Percentiles rank a stretch among this genome's conserved stretches.
These are phyloP conservation scores for Neoitamus cyanurus DNA, from an alignment of 2,888 invertebrate genomes.

Conservation along the genomic window DNA sequence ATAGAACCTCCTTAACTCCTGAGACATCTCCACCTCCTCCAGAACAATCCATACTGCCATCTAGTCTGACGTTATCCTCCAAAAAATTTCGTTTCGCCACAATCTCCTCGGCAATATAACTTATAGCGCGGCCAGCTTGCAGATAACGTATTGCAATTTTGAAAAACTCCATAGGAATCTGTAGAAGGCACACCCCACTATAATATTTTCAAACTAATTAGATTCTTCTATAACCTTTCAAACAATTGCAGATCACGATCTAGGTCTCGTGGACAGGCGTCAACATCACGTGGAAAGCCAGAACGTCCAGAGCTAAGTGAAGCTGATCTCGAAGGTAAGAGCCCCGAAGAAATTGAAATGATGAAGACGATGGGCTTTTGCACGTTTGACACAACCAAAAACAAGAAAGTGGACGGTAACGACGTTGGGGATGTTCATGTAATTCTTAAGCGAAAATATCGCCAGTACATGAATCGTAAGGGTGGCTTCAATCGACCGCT, in stretches of 20 bases:
- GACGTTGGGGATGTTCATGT: slow-evolving; percentile 95
- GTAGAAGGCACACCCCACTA: background rate
- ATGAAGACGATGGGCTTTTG: slow-evolving; percentile 97
- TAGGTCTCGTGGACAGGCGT: slow-evolving; percentile 57
- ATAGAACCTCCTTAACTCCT: too few species aligned
- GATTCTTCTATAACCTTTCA: background rate
- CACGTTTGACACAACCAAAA: slow-evolving; percentile 95
- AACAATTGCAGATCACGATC: slow-evolving; percentile 55
- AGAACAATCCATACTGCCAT: too few species aligned
- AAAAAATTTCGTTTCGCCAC: too few species aligned
- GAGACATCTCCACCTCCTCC: too few species aligned
- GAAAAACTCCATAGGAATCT: background rate
- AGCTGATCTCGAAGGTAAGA: slow-evolving; percentile 90
- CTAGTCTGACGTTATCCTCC: too few species aligned
- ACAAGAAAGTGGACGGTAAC: slow-evolving; percentile 94
- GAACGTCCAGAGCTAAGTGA: slow-evolving; percentile 79
- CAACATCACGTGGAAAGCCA: slow-evolving; percentile 57
- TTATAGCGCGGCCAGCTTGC: too few species aligned
- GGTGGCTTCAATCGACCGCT: slow-evolving; percentile 98
- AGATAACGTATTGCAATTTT: too few species aligned
- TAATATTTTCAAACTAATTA: background rate
- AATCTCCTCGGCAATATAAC: too few species aligned
- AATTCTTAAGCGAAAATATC: slow-evolving; percentile 93
- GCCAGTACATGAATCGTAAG: slow-evolving; percentile 99
- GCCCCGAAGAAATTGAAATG: slow-evolving; percentile 94